A percentile compares a stretch with the other conserved stretches of the same genome.
These are phyloP conservation scores for Noctua comes DNA, from an alignment of 2,888 invertebrate species.

Conservation along the genomic window DNA sequence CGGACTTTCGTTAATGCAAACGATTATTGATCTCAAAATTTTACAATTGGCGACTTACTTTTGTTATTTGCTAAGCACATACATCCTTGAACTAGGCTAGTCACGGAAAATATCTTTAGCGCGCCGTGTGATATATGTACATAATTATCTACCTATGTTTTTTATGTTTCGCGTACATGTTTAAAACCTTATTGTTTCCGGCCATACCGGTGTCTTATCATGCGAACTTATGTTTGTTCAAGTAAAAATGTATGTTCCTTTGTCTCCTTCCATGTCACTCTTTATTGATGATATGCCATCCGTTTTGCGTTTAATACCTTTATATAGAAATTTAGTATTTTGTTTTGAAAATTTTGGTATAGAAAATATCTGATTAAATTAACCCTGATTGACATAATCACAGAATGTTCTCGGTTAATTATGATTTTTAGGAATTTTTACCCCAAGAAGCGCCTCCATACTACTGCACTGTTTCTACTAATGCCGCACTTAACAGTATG, in stretches of 20 bases:
- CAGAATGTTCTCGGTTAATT: not conserved
- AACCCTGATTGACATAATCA: not conserved
- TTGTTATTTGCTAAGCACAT: not conserved
- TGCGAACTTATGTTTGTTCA: conserved; percentile 19
- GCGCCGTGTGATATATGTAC: not conserved
- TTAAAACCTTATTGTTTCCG: conserved; percentile 48
- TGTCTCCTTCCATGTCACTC: conserved; percentile 24
- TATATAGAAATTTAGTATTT: too few relatives aligned
- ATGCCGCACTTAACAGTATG: too few relatives aligned
- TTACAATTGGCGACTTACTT: too few relatives aligned
- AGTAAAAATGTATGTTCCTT: conserved; percentile 51
- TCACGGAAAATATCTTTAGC: not conserved
- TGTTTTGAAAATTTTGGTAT: too few relatives aligned
- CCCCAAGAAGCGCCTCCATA: not conserved
- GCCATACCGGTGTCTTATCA: conserved; percentile 33
- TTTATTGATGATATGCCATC: conserved; percentile 9
- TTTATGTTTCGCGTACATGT: not conserved
- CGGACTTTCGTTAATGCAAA: too few relatives aligned
- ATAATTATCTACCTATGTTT: not conserved
- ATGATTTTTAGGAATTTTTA: not conserved
- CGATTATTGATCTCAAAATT: too few relatives aligned
- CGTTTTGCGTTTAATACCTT: not conserved
- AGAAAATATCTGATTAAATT: not conserved
- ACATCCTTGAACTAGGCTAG: too few relatives aligned
- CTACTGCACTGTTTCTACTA: too few relatives aligned